Base-by-base conservation (phyloP, 2,113 vertebrate genomes). In the Lampris megalopsis region DNA sequence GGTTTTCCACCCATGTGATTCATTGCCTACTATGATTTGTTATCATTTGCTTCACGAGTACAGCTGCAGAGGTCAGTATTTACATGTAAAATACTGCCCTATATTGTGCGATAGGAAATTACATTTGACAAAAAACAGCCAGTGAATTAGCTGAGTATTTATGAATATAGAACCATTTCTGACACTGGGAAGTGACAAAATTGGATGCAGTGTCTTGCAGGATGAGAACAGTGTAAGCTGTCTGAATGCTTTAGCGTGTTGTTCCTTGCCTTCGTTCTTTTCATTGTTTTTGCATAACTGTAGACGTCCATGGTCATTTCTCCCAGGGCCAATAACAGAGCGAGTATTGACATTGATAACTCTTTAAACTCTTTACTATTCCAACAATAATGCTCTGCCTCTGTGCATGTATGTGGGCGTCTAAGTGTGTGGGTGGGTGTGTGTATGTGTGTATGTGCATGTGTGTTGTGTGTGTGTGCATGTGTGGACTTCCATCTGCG, bases 311-410 rank as follows among this genome's bases (percentile, higher is more conserved):
- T 83, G 80, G 69, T 87, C 72, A 75, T 50, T 58, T 58, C 56
- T 75, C 78, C 52, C 47, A 7, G 41, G 59, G 87, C 71, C 47
- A 38, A 47, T 24, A 24, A 24, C 24, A 42, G 13, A 71, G 40
- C 38, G 52, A 74, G 67, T 57, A n/a, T 59, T 61, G 59, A 81
- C 77, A 64, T 64, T 83, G 77, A 79, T 83, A 59, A 81, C 50
- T 65, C 4, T 24, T 24, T 24, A 24, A 24, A 24, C 24, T 24
- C 24, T 24, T 24, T n/a, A 64, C 38, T 7, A 45, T 63, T 42
- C 62, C 47, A 65, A 50, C 49, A 61, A 54, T 40, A 59, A 71
- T 65, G 71, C 50, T 53, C 53, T 9, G 36, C 60, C 41, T 48
- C 4, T 45, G 24, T 54, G 6, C 61, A 24, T 59, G 69, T 58